Conservation (phyloP, 2,113 vertebrate species). For the Mirounga angustirostris region DNA sequence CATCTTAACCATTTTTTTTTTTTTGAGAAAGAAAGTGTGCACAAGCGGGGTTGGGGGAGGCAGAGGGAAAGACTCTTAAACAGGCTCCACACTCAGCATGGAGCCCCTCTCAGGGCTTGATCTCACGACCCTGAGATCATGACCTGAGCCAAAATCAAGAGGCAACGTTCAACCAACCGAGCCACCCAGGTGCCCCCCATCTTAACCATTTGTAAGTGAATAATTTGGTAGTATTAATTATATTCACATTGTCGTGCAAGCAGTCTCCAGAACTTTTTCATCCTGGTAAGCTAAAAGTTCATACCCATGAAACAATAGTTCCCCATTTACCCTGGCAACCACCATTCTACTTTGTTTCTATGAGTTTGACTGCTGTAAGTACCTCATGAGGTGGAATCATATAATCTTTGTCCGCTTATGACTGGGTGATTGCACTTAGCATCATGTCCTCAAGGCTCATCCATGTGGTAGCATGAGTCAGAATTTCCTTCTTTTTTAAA, state of each 20-base stretch:
- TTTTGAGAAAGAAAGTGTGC: neutral
- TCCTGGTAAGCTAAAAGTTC: neutral
- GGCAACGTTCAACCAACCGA: neutral
- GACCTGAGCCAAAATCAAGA: neutral
- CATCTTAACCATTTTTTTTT: neutral
- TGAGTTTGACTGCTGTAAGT: neutral
- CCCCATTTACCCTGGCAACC: neutral
- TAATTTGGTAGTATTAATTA: neutral
- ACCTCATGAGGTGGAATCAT: neutral
- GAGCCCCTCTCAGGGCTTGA: neutral
- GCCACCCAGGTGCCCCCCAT: neutral
- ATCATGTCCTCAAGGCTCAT: neutral
- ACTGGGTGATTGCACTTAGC: neutral
- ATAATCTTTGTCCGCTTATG: neutral
- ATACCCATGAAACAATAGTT: neutral
- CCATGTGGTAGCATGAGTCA: neutral
- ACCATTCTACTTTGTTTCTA: neutral
- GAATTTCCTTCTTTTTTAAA: neutral
- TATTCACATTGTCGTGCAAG: too few species aligned
- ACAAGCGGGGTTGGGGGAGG: accelerated
- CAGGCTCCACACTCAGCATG: neutral
- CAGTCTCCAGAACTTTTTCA: neutral
- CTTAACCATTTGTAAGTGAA: neutral
- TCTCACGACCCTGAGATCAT: neutral
- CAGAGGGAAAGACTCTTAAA: neutral